Conservation (phyloP, 2,888 invertebrate genomes). For the Gibbula magus region DNA sequence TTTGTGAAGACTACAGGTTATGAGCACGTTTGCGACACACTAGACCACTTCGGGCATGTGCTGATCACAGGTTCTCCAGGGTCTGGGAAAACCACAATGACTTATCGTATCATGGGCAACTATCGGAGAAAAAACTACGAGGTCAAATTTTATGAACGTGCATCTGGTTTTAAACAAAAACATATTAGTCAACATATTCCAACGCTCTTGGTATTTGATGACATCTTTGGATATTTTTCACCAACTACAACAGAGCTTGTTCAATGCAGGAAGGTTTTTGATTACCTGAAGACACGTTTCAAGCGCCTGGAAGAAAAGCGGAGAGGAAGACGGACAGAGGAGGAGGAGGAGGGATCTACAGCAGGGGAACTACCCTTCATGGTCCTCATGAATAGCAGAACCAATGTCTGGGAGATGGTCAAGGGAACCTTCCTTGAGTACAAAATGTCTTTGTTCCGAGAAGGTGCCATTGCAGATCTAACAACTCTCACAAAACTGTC, state of each 20-base stretch:
- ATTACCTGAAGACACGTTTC: not conserved
- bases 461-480: not conserved
- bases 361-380: not conserved
- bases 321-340: not conserved
- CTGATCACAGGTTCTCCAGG: not conserved
- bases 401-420: not conserved
- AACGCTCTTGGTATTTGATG: not conserved
- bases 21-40: not conserved
- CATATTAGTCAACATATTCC: not conserved
- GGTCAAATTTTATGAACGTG: not conserved
- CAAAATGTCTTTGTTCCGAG: not conserved
- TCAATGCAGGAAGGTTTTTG: not conserved
- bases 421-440: not conserved
- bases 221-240: not conserved
- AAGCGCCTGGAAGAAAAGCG: not conserved
- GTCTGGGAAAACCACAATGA: slow-evolving; percentile 7
- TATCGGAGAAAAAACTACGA: not conserved
- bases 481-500: not conserved
- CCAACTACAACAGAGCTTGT: not conserved
- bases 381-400: not conserved
- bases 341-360: not conserved
- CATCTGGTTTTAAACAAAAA: not conserved
- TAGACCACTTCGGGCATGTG: not conserved
- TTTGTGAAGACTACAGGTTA: not conserved
- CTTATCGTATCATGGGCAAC: not conserved